phyloP scores from a whole-genome alignment of 2,888 invertebrate genomes.

The Axea sp. region DNA sequence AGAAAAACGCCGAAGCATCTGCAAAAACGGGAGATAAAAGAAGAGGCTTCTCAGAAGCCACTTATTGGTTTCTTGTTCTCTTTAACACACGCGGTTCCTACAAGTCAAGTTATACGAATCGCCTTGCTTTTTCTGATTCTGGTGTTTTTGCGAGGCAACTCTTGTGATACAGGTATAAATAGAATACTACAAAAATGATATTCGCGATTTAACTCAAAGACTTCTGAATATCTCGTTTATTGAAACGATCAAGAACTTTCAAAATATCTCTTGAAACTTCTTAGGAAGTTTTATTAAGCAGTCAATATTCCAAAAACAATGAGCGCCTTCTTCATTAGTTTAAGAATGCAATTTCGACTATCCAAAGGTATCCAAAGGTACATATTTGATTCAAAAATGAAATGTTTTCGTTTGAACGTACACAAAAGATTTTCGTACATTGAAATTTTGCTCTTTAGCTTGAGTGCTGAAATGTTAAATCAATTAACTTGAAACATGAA shows the following conservation, averaged over 20 bases:
- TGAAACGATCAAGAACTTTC: no score
- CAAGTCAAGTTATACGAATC: background rate
- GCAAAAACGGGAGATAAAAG: constrained; percentile 1
- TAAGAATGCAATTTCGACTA: no score
- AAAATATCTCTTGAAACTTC: no score
- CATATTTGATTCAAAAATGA: no score
- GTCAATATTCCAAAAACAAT: no score
- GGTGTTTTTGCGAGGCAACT: background rate
- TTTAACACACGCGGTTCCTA: background rate
- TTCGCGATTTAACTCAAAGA: constrained; percentile 1
- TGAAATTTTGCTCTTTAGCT: no score
- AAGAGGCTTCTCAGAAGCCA: constrained; percentile 2
- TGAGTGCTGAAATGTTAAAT: constrained; percentile 14
- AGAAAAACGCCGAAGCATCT: background rate
- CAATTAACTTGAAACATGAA: constrained; percentile 21
- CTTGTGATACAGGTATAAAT: constrained; percentile 3
- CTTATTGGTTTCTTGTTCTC: constrained; percentile 23
- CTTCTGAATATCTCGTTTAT: no score
- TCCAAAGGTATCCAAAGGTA: no score
- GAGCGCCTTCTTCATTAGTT: no score
- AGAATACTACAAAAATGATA: constrained; percentile 7
- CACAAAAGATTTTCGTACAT: no score
- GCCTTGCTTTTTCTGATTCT: background rate
- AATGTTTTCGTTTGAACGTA: no score
- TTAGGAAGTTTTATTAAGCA: no score